Evolutionary conservation across 2,888 invertebrate species (phyloP).

Genomic region (Leptinotarsa peninsularis): DNA sequence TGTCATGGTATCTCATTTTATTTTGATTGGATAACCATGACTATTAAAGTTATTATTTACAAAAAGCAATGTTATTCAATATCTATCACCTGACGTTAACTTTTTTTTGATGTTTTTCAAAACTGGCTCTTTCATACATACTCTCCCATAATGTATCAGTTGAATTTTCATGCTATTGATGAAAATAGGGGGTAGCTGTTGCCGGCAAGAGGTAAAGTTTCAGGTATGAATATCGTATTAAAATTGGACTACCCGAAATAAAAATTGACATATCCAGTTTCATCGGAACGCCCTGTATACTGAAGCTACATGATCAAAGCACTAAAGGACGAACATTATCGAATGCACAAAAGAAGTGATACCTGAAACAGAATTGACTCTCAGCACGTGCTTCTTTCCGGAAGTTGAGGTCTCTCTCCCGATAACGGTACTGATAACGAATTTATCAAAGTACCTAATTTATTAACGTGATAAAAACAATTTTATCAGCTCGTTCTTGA

Average conservation of each 20-base stretch:
- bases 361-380: neutral
- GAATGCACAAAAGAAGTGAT: neutral
- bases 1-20: too few relatives aligned
- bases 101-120: too few relatives aligned
- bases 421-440: slow-evolving; percentile 2
- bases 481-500: neutral
- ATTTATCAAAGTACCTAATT: neutral
- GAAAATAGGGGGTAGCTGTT: neutral
- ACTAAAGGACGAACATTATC: too few relatives aligned
- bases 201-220: neutral
- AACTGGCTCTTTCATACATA: too few relatives aligned
- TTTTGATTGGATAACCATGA: too few relatives aligned
- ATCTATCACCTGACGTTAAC: too few relatives aligned
- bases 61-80: too few relatives aligned
- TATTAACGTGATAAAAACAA: neutral
- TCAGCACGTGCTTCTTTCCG: slow-evolving; percentile 11
- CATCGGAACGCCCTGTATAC: neutral
- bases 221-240: neutral
- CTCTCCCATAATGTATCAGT: too few relatives aligned
- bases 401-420: neutral
- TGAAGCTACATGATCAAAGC: too few relatives aligned
- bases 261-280: too few relatives aligned
- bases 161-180: neutral
- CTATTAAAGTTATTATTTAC: too few relatives aligned
- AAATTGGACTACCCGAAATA: neutral